Base-by-base conservation (phyloP, 1,140 invertebrate species). In the Atta colombica region DNA sequence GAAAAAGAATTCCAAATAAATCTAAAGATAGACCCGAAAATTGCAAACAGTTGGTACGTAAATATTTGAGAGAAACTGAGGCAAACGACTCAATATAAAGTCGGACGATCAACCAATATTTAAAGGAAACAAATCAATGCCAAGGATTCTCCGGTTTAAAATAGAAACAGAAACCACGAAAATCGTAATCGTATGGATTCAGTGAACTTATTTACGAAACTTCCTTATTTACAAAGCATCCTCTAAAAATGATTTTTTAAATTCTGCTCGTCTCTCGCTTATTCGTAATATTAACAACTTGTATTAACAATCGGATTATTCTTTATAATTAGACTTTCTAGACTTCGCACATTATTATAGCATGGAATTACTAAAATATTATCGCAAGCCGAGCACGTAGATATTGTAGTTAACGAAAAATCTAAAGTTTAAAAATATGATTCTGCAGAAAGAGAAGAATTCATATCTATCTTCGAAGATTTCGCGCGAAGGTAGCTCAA, bases 51-150 rank as follows among this genome's bases (percentile, higher is more conserved):
- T 75, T 45, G 28, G 28, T 31, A 84, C 28, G 39, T 31, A 84
- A 84, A 84, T 84, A 75, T 84, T 84, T 84, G 80, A 74, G 35
- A 14, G 14, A 35, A 61, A 84, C 51, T 25, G 35, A 75, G 35
- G n/a, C 31, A 25, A 60, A 14, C 14, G 39, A 72, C 25, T 75
- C 39, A 21, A 51, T 21, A 69, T 31, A 35, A 75, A 51, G 55
- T 75, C 55, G 28, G 31, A 49, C 10, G 55, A 55, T 61, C 69
- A 61, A 21, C 25, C 18, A 61, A 84, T 74, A 75, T 61, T 84
- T 75, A 63, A 84, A 49, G 39, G 5, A 63, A 25, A 82, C 16
- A 53, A 74, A 49, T 82, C 25, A 49, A 55, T 45, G 31, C 10
- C 14, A 18, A 84, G 58, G 2, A 49, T 49, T 21, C 18, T 7